Conservation (phyloP, 2,113 vertebrate genomes). For the Nothocercus nigrocapillus region DNA sequence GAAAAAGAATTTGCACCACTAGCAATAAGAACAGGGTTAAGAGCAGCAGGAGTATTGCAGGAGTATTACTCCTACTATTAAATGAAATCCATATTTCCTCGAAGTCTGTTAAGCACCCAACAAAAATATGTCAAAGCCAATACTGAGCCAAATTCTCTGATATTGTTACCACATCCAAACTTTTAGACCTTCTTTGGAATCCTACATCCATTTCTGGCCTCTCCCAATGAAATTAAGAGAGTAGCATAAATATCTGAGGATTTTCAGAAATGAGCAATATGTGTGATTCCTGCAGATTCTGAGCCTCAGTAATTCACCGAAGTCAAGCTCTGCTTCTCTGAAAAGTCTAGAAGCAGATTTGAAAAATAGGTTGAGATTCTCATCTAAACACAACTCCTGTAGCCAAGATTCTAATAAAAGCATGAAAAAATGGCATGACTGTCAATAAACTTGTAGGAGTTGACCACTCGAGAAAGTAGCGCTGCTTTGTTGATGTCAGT, state of each 20-base stretch:
- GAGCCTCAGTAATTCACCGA: background rate
- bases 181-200: background rate
- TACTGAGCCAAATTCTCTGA: background rate
- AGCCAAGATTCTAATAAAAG: background rate
- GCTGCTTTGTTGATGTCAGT: background rate
- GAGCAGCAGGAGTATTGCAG: background rate
- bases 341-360: background rate
- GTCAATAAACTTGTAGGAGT: background rate
- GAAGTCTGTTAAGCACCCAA: background rate
- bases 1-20: background rate
- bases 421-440: background rate
- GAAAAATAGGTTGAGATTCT: background rate
- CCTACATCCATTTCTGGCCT: background rate
- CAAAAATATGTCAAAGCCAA: background rate
- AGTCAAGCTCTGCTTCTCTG: background rate
- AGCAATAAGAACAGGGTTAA: background rate
- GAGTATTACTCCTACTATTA: background rate
- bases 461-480: background rate
- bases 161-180: background rate
- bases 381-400: background rate
- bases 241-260: background rate
- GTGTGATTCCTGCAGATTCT: background rate
- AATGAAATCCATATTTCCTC: background rate
- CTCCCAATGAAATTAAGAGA: background rate
- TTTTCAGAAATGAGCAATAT: background rate